Base-by-base conservation (phyloP, 1,140 invertebrate genomes). In the Drosophila suzukii region DNA sequence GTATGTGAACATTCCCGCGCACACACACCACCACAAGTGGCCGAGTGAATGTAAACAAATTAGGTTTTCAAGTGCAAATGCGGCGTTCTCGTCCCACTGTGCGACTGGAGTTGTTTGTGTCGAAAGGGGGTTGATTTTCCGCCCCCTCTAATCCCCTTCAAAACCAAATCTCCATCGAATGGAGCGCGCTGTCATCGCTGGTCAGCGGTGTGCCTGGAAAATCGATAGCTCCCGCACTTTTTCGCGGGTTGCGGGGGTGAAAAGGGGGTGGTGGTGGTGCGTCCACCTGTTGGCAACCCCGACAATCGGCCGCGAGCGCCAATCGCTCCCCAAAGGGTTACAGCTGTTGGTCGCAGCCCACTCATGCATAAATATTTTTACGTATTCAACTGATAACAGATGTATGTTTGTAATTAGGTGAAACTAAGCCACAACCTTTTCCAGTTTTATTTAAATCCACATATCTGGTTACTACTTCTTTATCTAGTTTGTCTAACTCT, bases 31-130 rank as follows among this genome's bases (percentile, higher is more conserved):
- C 36, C 58, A 60, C 54, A 17, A 44, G 43, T 17, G 15, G 43
- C 15, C 15, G 15, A 7, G 10, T 8, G 72, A 81, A 88, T 88
- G 83, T 88, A 88, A 88, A 88, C 83, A 88, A 85, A 88, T 65
- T 43, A 17, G 44, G 8, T 66, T 67, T 79, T 82, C 79, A 88
- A 73, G 76, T 68, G 79, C 80, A 70, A 34, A 61, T 54, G 1
- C 34, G 13, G 20, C 43, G 15, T 0, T n/a, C 53, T 72, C 36
- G 75, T 24, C 38, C 71, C 82, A 86, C 74, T 81, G 82, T 85
- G 65, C 68, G 34, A 53, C 15, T 12, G 41, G 30, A 78, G 59
- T 75, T 46, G 58, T 54, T 61, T 75, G 39, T 32, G 43, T 13
- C 10, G 0, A 11, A 53, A 50, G 41, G 60, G 60, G 59, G 12